Conservation (phyloP, 2,797 vertebrate genomes). For the Semotilus atromaculatus region DNA sequence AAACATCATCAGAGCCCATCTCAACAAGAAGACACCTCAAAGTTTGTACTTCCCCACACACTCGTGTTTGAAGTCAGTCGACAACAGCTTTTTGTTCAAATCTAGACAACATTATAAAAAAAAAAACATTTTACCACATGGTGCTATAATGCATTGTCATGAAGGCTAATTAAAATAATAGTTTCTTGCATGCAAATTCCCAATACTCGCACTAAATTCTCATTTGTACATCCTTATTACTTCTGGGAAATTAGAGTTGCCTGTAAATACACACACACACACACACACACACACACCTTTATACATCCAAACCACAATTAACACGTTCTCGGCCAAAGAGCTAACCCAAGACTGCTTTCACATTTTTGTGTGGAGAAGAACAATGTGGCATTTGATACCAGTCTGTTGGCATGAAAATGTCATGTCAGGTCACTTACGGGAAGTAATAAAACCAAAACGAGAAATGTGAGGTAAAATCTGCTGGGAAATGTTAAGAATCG, state of each 20-base stretch:
- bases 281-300: background rate
- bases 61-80: background rate
- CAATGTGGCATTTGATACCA: background rate
- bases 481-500: background rate
- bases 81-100: background rate
- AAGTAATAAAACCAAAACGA: background rate
- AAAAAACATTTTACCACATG: background rate
- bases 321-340: background rate
- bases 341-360: background rate
- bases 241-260: background rate
- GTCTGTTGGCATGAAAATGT: background rate
- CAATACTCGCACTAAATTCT: background rate
- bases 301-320: constrained; percentile 3
- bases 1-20: background rate
- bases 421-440: background rate
- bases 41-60: background rate
- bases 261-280: background rate
- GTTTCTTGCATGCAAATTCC: background rate
- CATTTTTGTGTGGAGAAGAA: background rate
- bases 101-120: background rate
- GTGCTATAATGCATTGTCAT: background rate
- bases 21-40: background rate
- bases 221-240: background rate
- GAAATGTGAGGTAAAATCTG: background rate
- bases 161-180: background rate